phyloP scores from a whole-genome alignment of 2,888 invertebrate species.

The Morpho helenor region DNA sequence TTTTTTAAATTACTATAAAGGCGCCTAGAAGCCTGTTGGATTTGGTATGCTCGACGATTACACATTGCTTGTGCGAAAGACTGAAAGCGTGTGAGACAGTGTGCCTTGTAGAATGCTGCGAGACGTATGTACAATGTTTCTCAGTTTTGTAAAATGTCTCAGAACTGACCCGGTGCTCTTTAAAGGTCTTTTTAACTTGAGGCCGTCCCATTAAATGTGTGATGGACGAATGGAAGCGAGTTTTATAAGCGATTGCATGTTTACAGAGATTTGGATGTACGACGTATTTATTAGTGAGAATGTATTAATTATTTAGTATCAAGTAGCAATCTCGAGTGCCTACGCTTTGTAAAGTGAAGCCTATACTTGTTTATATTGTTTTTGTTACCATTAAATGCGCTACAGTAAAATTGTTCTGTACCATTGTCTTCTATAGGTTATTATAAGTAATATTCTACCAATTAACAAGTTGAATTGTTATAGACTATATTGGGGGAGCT shows the following conservation, averaged over 20 bases:
- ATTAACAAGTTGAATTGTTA: conserved; percentile 78
- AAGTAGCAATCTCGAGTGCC: conserved; percentile 80
- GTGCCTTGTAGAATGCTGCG: conserved; percentile 45
- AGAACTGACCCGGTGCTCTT: conserved; percentile 77
- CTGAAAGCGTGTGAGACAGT: conserved; percentile 55
- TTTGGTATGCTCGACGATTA: conserved; percentile 50
- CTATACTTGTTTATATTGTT: conserved; percentile 71
- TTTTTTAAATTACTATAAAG: conserved; percentile 56
- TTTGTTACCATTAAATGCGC: conserved; percentile 76
- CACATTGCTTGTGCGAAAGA: conserved; percentile 57
- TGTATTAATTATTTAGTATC: conserved; percentile 62
- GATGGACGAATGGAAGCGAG: conserved; percentile 46
- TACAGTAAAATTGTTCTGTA: conserved; percentile 69
- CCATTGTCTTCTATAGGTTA: conserved; percentile 74
- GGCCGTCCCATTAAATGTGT: conserved; percentile 66
- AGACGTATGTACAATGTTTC: conserved; percentile 39
- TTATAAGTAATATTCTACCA: conserved; percentile 71
- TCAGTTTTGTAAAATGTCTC: conserved; percentile 43
- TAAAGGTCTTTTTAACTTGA: conserved; percentile 66
- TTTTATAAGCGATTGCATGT: conserved; percentile 43
- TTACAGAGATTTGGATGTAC: conserved; percentile 50
- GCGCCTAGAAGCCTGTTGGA: conserved; percentile 52
- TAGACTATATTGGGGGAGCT: conserved; percentile 47
- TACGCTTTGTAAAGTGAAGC: conserved; percentile 79
- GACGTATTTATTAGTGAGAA: conserved; percentile 77